Base-by-base conservation (phyloP, 2,797 vertebrate species). In the Parauchenoglanis punctatus region DNA sequence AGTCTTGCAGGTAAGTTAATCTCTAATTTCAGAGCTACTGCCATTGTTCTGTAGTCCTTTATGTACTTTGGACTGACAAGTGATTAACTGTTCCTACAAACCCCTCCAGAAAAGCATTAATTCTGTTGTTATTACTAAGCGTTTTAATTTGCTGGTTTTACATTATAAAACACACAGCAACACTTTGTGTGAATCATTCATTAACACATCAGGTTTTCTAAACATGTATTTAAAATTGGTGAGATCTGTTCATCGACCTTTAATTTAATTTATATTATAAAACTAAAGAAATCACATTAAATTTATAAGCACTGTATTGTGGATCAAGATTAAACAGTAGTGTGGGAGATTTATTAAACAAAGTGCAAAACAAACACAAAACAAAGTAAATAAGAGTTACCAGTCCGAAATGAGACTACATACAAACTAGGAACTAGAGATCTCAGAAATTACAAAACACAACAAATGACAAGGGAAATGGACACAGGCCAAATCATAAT, bases 1-100 rank as follows among this genome's bases (percentile, higher is more conserved):
- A 20, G 23, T 92, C 82, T 59, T 93, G 92, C 85, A 56, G 91
- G 92, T 92, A 85, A 83, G 89, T 85, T 56, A 75, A 82, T 15
- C 59, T 25, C 7, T 76, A 23, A 35, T 3, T 67, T 35, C 52
- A n/a, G 15, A 80, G 5, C 2, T 59, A 20, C 25, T 25, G 44
- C 23, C 2, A 70, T 81, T 81, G n/a, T 44, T 8, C 5, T 28
- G n/a, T 76, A 67, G 7, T 20, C 25, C 15, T 10, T 59, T 12
- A 35, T 87, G 20, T 78, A 65, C 17, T 46, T 3, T 70, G 49
- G 35, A 40, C 25, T 52, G 1, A 28, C 52, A 52, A 61, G 20
- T 61, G 78, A 31, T 17, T 77, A 49, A 75, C 23, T 1, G 15
- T 58, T 61, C 13, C 5, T n/a, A n/a, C 58, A 63, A 63, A 46